Evolutionary conservation across 2,888 invertebrate genomes (phyloP).

Genomic region (Harpalus rufipes): DNA sequence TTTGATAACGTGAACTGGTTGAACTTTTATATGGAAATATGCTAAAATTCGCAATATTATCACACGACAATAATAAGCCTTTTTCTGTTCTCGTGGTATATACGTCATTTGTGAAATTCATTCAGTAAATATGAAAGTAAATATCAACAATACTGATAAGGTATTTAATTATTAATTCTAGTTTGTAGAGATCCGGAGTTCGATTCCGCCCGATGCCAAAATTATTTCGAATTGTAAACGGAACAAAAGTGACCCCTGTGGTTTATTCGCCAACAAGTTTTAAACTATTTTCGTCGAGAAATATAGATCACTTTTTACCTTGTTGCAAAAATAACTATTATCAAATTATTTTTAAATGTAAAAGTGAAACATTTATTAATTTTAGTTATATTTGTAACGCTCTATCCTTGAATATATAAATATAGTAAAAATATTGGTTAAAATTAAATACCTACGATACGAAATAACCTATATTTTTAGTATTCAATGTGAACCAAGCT

Average conservation of each 20-base stretch:
- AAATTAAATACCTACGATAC: conserved; percentile 1
- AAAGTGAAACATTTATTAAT: background rate
- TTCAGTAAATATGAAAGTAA: background rate
- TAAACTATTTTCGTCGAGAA: too few relatives aligned
- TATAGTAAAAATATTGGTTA: conserved; percentile 13
- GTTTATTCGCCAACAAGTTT: too few relatives aligned
- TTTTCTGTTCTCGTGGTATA: background rate
- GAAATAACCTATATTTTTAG: conserved; percentile 3
- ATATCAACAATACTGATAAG: background rate
- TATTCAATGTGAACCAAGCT: background rate
- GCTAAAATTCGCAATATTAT: conserved; percentile 7
- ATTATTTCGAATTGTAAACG: too few relatives aligned
- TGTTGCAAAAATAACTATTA: background rate
- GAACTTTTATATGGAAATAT: conserved; percentile 24
- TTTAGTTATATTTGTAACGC: background rate
- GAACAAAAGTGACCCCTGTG: too few relatives aligned
- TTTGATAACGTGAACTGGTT: conserved; percentile 19
- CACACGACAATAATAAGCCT: background rate
- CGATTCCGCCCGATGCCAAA: too few relatives aligned
- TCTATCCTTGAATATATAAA: conserved; percentile 20
- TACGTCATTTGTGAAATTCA: background rate
- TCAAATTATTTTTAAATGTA: background rate
- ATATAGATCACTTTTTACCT: too few relatives aligned
- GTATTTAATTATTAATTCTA: too few relatives aligned
- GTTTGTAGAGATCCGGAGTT: too few relatives aligned